Conservation (phyloP, 2,888 invertebrate genomes). For the Euclidia mi region DNA sequence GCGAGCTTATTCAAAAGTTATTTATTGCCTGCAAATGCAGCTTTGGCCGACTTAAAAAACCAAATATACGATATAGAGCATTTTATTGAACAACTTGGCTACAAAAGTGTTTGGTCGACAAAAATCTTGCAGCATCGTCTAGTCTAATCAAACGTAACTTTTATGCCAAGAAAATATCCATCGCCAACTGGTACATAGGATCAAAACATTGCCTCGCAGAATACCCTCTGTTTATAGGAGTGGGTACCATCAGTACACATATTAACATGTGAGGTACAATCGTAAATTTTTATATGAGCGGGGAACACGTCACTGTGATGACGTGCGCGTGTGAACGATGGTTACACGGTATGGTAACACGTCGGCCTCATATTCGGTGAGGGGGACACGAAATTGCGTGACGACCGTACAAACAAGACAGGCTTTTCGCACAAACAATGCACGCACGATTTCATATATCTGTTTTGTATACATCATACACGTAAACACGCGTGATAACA, state of each 20-base stretch:
- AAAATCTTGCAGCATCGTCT: no score
- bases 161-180: constrained; percentile 33
- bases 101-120: constrained; percentile 17
- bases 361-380: constrained; percentile 62
- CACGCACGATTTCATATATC: constrained; percentile 76
- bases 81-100: constrained; percentile 26
- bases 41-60: background rate
- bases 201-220: constrained; percentile 15
- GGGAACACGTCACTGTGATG: constrained; percentile 72
- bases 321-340: constrained; percentile 63
- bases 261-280: constrained; percentile 73
- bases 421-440: constrained; percentile 67
- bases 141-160: constrained; percentile 26
- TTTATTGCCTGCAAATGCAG: background rate
- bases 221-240: constrained; percentile 39
- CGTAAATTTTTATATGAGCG: constrained; percentile 82
- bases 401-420: constrained; percentile 68
- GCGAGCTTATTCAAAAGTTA: no score
- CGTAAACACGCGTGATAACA: constrained; percentile 55
- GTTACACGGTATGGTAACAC: constrained; percentile 49
- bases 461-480: constrained; percentile 59
- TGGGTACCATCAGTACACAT: constrained; percentile 50
- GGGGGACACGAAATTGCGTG: constrained; percentile 76
- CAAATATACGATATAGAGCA: background rate
- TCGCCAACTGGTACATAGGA: constrained; percentile 18